phyloP scores from a whole-genome alignment of 37 sponge, comb jelly and placozoan genomes.

The Aplysina aerophoba region DNA sequence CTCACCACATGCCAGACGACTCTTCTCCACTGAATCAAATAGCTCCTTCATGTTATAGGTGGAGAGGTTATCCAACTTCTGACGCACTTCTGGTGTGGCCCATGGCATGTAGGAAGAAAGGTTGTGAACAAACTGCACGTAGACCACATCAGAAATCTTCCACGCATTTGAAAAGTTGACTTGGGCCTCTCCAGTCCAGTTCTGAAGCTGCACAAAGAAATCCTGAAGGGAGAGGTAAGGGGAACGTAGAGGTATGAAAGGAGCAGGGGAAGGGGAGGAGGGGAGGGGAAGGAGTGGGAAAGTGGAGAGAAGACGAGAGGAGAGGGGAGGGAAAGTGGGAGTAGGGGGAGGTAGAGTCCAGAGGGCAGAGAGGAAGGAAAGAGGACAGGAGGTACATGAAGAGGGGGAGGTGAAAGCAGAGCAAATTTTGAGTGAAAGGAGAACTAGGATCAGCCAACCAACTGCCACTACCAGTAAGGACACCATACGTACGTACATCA shows the following conservation, averaged over 20 bases:
- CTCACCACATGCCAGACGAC: slow-evolving; percentile 31
- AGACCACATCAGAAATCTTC: slow-evolving; percentile 51
- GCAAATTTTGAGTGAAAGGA: not conserved
- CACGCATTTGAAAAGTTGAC: slow-evolving; percentile 53
- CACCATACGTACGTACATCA: too few relatives aligned
- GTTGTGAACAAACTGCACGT: slow-evolving; percentile 36
- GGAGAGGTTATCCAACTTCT: slow-evolving; percentile 27
- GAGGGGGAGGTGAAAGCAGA: not conserved
- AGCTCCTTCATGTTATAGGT: slow-evolving; percentile 32
- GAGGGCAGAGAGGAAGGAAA: too few relatives aligned
- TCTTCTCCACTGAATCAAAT: slow-evolving; percentile 54
- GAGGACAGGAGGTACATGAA: not conserved
- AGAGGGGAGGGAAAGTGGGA: not conserved
- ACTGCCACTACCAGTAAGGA: too few relatives aligned
- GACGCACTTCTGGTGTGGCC: slow-evolving; percentile 8
- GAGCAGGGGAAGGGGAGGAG: not conserved
- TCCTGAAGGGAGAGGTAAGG: slow-evolving; percentile 38
- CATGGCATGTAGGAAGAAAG: not conserved
- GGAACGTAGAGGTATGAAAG: not conserved
- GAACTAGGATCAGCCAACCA: too few relatives aligned
- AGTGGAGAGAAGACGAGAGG: not conserved
- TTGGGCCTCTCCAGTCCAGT: slow-evolving; percentile 25
- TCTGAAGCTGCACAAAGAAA: slow-evolving; percentile 43
- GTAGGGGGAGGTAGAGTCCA: too few relatives aligned
- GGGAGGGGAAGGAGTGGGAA: not conserved